Percentiles rank a stretch among this genome's conserved stretches.
These are phyloP conservation scores for Calypte anna DNA, from an alignment of 2,113 vertebrate species.

Conservation along the genomic window DNA sequence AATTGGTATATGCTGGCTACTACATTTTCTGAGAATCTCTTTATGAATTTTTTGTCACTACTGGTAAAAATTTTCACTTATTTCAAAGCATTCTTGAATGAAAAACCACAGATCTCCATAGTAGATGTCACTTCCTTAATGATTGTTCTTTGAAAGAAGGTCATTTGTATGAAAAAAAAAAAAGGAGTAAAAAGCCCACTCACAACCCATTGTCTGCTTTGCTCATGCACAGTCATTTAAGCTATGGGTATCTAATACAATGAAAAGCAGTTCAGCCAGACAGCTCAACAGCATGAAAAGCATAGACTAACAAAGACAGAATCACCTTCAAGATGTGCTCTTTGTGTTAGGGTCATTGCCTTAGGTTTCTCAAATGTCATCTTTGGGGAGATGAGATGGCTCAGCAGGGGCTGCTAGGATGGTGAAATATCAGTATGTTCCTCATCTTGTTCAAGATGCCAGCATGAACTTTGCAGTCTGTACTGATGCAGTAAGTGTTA, in stretches of 20 bases:
- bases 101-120: background rate
- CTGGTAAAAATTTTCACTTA: background rate
- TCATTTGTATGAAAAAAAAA: background rate
- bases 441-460: background rate
- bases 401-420: background rate
- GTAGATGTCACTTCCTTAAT: fast-evolving
- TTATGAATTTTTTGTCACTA: background rate
- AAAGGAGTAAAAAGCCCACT: background rate
- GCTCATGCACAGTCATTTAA: background rate
- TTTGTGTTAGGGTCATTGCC: background rate
- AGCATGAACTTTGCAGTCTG: background rate
- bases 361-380: conserved; percentile 4
- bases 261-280: background rate
- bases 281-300: background rate
- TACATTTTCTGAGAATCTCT: background rate
- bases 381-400: background rate
- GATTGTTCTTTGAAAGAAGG: background rate
- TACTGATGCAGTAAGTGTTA: background rate
- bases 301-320: background rate
- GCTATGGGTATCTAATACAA: background rate
- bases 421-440: background rate
- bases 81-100: background rate
- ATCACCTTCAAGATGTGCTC: conserved; percentile 21
- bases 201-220: background rate
- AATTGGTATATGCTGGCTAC: background rate